phyloP scores from a whole-genome alignment of 2,888 invertebrate genomes.

The Acanthosepion pharaonis region DNA sequence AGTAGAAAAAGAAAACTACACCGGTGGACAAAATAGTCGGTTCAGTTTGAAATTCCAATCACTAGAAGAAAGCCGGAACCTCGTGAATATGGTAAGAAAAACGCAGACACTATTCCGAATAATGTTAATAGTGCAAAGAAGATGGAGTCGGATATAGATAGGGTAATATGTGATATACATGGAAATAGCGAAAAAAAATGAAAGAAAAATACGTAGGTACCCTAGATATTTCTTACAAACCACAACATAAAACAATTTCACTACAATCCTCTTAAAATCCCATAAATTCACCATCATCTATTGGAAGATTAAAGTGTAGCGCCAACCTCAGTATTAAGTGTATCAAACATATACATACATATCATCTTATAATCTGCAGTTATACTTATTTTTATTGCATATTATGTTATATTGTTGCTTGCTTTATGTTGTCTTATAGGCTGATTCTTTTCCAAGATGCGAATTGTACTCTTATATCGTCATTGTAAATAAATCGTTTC shows the following conservation, averaged over 20 bases:
- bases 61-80: no score
- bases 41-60: no score
- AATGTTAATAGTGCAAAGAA: no score
- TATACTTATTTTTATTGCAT: background rate
- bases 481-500: constrained; percentile 9
- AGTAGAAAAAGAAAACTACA: no score
- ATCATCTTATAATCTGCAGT: background rate
- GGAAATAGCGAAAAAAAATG: no score
- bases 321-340: background rate
- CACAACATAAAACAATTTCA: background rate
- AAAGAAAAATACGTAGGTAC: no score
- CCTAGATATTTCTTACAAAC: background rate
- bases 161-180: no score
- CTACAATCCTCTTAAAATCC: background rate
- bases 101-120: no score
- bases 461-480: background rate
- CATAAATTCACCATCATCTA: background rate
- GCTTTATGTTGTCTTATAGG: background rate
- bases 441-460: background rate
- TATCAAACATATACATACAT: background rate
- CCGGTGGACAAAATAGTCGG: no score
- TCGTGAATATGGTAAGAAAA: no score
- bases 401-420: background rate
- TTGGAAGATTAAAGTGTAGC: background rate
- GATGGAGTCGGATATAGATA: no score